Evolutionary conservation across 23 tunicate genomes (phyloP), one percentile per base, ranked within the genome.

Genomic region (Trididemnum clinides): DNA sequence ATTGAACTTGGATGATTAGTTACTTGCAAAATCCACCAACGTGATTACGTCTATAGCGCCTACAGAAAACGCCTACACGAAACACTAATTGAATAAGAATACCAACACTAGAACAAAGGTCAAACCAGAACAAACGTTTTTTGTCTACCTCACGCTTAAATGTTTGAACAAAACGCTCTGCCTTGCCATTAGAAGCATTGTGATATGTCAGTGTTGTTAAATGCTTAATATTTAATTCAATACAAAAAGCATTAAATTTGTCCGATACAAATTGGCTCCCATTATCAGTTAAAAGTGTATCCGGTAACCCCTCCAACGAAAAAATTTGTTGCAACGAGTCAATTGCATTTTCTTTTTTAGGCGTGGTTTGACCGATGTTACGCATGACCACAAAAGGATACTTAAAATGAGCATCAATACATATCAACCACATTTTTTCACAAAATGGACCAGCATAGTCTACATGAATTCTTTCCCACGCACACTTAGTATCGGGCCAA

Each of bases 381-480:
- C 20, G 66, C 39, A 33, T 70, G 4, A 57, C 73, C 20, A 82
- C 86, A 64, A 65, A 64, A 33, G 86, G 75, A 66, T 31, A 82
- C 34, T 66, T 66, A 1, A 79, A 82, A 35, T 63, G 57, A 3
- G 86, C 86, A 64, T 82, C 86, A 63, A 82, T 30, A 25, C 70
- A 50, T 33, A 64, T 64, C 51, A 82, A 6, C 86, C 86, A 64
- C 86, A 82, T 82, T 27, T 82, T 82, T 1, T 29, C 77, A 28
- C 66, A 27, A 82, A 82, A 82, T 2, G 71, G 74, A 4, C 78
- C 38, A 6, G 84, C 72, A 62, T 23, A 65, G 36, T 82, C 86
- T n/a, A 82, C 33, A 64, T 82, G 86, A 82, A 82, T 64, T 5
- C 86, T 50, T 33, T 82, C 54, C 70, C 57, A 82, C 28, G 86